Percentiles rank a stretch among this genome's conserved stretches.
These are phyloP conservation scores for Acanthopleura granulata DNA, from an alignment of 2,888 invertebrate genomes.

Conservation along the genomic window DNA sequence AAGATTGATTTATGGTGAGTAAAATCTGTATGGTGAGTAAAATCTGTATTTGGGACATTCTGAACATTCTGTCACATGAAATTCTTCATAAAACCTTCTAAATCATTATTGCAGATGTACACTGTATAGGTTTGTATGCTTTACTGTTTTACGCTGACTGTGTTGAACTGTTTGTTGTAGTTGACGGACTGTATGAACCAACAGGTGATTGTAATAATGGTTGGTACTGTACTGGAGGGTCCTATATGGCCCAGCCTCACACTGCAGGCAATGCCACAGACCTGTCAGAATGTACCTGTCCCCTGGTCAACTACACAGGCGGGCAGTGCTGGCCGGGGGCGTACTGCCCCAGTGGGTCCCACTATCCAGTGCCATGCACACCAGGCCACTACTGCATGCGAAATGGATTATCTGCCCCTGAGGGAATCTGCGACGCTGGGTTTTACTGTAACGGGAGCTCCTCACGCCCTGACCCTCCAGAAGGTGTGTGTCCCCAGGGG, in stretches of 20 bases:
- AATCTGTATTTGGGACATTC: no score
- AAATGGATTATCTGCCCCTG: constrained; percentile 51
- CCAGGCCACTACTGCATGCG: constrained; percentile 58
- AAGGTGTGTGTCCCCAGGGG: constrained; percentile 52
- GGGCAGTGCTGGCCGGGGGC: constrained; percentile 65
- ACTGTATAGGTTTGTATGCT: background rate
- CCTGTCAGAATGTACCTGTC: constrained; percentile 57
- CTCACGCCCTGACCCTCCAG: constrained; percentile 49
- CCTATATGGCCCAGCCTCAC: constrained; percentile 52
- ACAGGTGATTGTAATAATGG: constrained; percentile 62
- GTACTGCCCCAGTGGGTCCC: constrained; percentile 59
- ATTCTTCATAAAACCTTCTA: no score
- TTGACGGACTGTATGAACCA: constrained; percentile 54
- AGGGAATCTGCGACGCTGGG: constrained; percentile 58
- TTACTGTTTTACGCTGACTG: background rate
- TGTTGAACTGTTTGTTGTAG: constrained; percentile 37
- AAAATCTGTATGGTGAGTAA: no score
- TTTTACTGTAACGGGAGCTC: constrained; percentile 57
- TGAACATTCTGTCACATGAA: no score
- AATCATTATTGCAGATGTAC: no score
- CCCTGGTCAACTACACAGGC: constrained; percentile 60
- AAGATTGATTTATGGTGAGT: no score
- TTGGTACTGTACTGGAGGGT: constrained; percentile 64
- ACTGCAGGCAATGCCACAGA: constrained; percentile 46
- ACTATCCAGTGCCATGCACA: constrained; percentile 58